Percentiles rank a stretch among this genome's conserved stretches.
Conservation (phyloP, 2,113 vertebrate genomes). For the Mystacornis crossleyi region DNA sequence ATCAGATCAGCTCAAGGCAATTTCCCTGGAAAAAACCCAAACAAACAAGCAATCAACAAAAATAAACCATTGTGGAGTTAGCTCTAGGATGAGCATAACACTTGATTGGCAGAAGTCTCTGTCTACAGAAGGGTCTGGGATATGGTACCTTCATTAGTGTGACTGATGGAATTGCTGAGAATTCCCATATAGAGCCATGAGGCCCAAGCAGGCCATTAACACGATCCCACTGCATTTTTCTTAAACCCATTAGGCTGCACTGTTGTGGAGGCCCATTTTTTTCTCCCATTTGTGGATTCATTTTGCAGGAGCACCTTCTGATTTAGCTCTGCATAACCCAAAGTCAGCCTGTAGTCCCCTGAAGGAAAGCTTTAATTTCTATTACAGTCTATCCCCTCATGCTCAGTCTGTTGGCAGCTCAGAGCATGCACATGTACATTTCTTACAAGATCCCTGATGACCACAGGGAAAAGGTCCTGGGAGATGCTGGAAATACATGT, state of each 20-base stretch:
- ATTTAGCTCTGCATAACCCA: not conserved
- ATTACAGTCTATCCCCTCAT: not conserved
- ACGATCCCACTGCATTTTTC: not conserved
- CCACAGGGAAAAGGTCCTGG: not conserved
- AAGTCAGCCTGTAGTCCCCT: not conserved
- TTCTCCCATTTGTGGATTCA: not conserved
- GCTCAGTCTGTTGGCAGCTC: conserved; percentile 23
- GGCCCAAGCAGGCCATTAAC: not conserved
- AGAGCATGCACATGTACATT: conserved; percentile 17
- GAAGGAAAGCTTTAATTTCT: not conserved
- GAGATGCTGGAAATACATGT: conserved; percentile 9
- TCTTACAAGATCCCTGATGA: not conserved
- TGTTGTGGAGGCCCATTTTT: not conserved
- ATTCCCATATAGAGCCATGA: not conserved
- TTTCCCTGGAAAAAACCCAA: not conserved
- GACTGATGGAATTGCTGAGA: not conserved
- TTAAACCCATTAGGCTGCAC: not conserved
- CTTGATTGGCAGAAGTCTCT: not conserved
- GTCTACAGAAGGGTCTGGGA: not conserved
- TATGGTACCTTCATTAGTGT: not conserved
- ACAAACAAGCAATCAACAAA: not conserved
- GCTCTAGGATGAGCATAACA: not conserved
- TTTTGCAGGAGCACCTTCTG: not conserved
- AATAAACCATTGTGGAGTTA: not conserved
- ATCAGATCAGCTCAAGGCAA: not conserved